Evolutionary conservation across 2,113 vertebrate genomes (phyloP), one percentile per base, ranked within the genome.

Genomic region (Oncorhynchus mykiss): DNA sequence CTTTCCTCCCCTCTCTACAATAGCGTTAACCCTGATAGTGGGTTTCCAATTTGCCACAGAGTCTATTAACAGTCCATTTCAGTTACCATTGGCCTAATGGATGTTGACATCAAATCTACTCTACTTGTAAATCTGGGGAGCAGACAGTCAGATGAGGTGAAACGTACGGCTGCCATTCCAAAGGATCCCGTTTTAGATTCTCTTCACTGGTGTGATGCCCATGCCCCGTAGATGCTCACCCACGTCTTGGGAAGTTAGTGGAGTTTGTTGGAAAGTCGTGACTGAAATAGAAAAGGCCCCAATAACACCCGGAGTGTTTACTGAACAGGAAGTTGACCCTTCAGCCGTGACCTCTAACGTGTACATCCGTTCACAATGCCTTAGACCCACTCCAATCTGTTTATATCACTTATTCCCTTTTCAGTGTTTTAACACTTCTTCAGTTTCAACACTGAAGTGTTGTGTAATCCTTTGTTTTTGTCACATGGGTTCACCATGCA

Each of bases 51-150:
- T 82, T 84, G 80, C 79, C 88, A 79, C 69, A 74, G 78, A 74
- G 84, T 85, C 89, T 86, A 88, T 91, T 85, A 86, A 85, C 75
- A 67, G 82, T 91, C 89, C 80, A 39, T 78, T 86, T 84, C 88
- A 90, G 86, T 91, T 90, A 91, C 54, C 73, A 73, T 70, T 67
- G n/a, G 34, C 54, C 59, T 89, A 90, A 91, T 90, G 66, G 82
- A 89, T 86, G 85, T 81, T 88, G 90, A 89, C 89, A 90, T 18
- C 31, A 82, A 86, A 83, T 90, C 87, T 82, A 80, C 80, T 85
- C 80, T 79, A 67, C 80, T 87, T 85, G 76, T 70, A 82, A 77
- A 88, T 81, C 72, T 78, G 71, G 79, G 80, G 83, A 80, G 84
- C 76, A 76, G 80, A 84, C 66, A 73, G 85, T 77, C 77, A 77